Evolutionary conservation across 2,113 vertebrate genomes (phyloP).

Genomic region (Sus scrofa): DNA sequence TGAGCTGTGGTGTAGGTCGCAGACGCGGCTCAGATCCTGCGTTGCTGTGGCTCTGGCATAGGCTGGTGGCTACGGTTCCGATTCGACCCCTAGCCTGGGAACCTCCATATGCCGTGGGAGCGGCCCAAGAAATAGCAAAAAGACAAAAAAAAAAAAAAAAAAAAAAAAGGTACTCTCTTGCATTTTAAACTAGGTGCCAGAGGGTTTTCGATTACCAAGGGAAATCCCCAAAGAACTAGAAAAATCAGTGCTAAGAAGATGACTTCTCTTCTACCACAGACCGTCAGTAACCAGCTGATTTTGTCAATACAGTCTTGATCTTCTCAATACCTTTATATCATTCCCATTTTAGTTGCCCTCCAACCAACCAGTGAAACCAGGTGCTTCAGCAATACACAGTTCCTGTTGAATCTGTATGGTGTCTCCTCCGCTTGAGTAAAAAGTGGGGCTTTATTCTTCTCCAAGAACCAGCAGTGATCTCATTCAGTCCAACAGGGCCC

Average conservation of each 20-base stretch:
- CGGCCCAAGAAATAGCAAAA: no score
- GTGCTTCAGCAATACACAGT: neutral
- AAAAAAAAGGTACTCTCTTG: neutral
- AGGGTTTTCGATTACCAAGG: neutral
- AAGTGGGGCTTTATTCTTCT: neutral
- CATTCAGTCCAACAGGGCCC: neutral
- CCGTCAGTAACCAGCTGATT: neutral
- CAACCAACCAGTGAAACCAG: neutral
- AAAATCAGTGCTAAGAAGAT: neutral
- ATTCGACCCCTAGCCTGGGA: no score
- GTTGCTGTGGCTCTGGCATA: no score
- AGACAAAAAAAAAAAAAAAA: no score
- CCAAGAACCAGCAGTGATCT: neutral
- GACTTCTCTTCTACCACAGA: neutral
- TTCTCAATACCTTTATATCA: neutral
- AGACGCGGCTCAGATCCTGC: no score
- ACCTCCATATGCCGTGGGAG: no score
- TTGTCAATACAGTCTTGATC: neutral
- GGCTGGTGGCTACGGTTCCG: no score
- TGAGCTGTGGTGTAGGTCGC: no score
- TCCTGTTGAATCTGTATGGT: neutral
- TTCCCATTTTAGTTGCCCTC: neutral
- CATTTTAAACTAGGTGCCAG: neutral
- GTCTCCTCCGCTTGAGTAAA: neutral
- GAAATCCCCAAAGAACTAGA: neutral